Conservation (phyloP, 2,113 vertebrate genomes). For the Lepus europaeus region DNA sequence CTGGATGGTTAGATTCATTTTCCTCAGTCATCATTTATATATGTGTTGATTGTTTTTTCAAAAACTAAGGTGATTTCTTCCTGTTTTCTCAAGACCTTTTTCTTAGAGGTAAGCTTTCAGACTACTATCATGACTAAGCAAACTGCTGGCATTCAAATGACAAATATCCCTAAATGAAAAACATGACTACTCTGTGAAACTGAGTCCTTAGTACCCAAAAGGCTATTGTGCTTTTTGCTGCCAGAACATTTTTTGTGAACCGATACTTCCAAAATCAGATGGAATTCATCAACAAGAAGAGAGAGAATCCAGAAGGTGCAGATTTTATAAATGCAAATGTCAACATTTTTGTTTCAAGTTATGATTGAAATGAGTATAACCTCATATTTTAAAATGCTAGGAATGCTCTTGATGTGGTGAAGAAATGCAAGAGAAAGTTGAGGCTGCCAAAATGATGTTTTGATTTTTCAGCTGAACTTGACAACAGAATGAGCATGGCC, state of each 20-base stretch:
- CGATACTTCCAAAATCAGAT: slow-evolving; percentile 83
- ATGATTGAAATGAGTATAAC: slow-evolving; percentile 85
- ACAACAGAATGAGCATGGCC: slow-evolving; percentile 56
- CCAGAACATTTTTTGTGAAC: slow-evolving; percentile 77
- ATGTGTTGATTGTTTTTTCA: neutral
- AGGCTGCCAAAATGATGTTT: slow-evolving; percentile 77
- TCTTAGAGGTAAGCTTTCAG: slow-evolving; percentile 40
- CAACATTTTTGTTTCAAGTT: slow-evolving; percentile 84
- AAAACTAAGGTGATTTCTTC: neutral
- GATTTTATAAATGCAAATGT: slow-evolving; percentile 86
- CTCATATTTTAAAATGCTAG: slow-evolving; percentile 83
- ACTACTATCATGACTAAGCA: slow-evolving; percentile 30
- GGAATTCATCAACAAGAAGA: slow-evolving; percentile 85
- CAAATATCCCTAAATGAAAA: slow-evolving; percentile 49
- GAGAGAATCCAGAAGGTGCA: slow-evolving; percentile 86
- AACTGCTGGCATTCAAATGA: slow-evolving; percentile 21
- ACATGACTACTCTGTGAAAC: neutral
- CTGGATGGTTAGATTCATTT: slow-evolving; percentile 8
- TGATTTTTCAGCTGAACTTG: slow-evolving; percentile 78
- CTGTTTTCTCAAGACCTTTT: neutral
- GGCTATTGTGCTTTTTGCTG: slow-evolving; percentile 31
- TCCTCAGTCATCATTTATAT: slow-evolving; percentile 1
- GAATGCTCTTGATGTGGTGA: slow-evolving; percentile 88
- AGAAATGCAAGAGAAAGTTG: slow-evolving; percentile 20
- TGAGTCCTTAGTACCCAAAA: slow-evolving; percentile 56